These are phyloP conservation scores for Alaudala cheleensis DNA, from an alignment of 2,113 vertebrate genomes.

Conservation along the genomic window DNA sequence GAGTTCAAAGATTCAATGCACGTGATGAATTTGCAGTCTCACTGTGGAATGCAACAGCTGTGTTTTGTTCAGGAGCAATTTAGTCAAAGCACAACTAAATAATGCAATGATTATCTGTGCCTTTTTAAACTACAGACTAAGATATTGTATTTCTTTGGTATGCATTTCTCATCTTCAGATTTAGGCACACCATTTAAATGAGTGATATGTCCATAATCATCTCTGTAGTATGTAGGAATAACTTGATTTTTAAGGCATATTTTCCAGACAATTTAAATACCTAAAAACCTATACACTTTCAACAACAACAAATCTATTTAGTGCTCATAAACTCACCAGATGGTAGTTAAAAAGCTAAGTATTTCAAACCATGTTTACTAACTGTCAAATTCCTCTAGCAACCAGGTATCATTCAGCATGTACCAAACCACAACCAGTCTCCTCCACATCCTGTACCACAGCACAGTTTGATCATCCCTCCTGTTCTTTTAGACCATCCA, in stretches of 20 bases:
- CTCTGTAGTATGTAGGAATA: neutral
- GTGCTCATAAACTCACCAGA: neutral
- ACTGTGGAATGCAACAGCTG: neutral
- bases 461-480: neutral
- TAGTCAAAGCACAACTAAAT: neutral
- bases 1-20: neutral
- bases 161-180: neutral
- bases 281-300: neutral
- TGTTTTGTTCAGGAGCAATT: neutral
- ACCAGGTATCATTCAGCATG: neutral
- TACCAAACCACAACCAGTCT: neutral
- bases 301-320: neutral
- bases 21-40: neutral
- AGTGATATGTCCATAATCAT: neutral
- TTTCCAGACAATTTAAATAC: neutral
- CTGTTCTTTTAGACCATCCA: neutral
- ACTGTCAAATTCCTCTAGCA: neutral
- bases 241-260: neutral
- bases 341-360: neutral
- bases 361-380: neutral
- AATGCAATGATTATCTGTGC: neutral
- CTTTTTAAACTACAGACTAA: neutral
- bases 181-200: neutral
- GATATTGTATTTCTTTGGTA: neutral
- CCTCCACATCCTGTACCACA: neutral